Base-by-base conservation (phyloP, 1,140 invertebrate genomes). In the Drosophila tsacasi region DNA sequence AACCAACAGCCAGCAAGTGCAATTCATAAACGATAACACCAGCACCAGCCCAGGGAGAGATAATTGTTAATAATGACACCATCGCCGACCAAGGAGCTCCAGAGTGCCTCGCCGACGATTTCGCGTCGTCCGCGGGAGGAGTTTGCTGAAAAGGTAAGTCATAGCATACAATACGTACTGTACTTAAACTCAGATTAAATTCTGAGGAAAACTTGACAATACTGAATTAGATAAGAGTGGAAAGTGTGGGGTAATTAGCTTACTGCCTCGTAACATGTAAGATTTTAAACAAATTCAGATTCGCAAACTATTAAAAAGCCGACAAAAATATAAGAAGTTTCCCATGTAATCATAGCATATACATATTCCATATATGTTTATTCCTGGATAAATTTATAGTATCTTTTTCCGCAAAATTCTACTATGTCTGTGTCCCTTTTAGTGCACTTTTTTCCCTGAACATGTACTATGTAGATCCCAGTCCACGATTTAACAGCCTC, bases 41-140 rank as follows among this genome's bases (percentile, higher is more conserved):
- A 66, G 62, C 44, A 10, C 13, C 64, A 55, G 30, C 40, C 35
- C 35, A n/a, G 55, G 46, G 15, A 61, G 68, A 50, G 17, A 73
- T 61, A 73, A 73, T 69, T 74, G 55, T 27, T 61, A 64, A 72
- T 60, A 46, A 84, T 90, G 85, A 90, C 85, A 90, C 85, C 85
- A 79, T 91, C 91, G 57, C 91, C 91, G 39, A 92, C 91, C 52
- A 92, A 92, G 76, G 91, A 92, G 32, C 87, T 89, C 35, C 85
- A 89, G 83, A 91, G 76, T 59, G 67, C 71, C 61, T 66, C 77
- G 42, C 76, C 86, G 40, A 92, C 91, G 50, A 81, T 92, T 73
- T 92, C 91, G 10, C 81, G 91, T 23, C 90, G 91, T 27, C 80
- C 91, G 54, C 89, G 91, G 32, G 91, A 92, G 54, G 91, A 92